Evolutionary conservation across 1,140 invertebrate species (phyloP).

Genomic region (Chrysomallon squamiferum): DNA sequence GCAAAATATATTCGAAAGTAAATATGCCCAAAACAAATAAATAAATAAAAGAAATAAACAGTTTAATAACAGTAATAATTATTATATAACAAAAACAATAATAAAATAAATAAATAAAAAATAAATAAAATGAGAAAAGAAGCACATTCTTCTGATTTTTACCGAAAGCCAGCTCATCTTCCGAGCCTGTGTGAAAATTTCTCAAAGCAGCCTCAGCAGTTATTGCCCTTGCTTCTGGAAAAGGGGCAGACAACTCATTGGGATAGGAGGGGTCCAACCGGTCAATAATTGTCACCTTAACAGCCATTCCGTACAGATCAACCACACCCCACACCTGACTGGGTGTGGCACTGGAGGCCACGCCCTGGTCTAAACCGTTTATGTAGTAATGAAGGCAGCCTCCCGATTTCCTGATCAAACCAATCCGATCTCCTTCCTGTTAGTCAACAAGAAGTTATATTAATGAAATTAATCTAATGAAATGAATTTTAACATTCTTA

Average conservation of each 20-base stretch:
- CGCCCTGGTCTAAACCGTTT: conserved; percentile 61
- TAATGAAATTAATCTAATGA: neutral
- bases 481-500: neutral
- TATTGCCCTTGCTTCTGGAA: conserved; percentile 12
- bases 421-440: conserved; percentile 61
- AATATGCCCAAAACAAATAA: too few relatives aligned
- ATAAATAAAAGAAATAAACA: too few relatives aligned
- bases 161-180: too few relatives aligned
- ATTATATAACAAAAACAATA: too few relatives aligned
- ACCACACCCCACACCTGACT: conserved; percentile 61
- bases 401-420: conserved; percentile 53
- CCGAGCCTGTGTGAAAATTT: too few relatives aligned
- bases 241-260: conserved; percentile 22
- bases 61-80: too few relatives aligned
- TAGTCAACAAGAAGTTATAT: conserved; percentile 1
- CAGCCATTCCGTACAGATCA: conserved; percentile 75
- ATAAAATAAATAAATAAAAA: too few relatives aligned
- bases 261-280: conserved; percentile 42
- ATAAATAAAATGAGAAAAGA: too few relatives aligned
- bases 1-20: too few relatives aligned
- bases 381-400: conserved; percentile 61
- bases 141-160: too few relatives aligned
- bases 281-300: conserved; percentile 74
- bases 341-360: conserved; percentile 56
- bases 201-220: too few relatives aligned